Conservation (phyloP, 1,140 invertebrate species). For the Scylla paramamosain region DNA sequence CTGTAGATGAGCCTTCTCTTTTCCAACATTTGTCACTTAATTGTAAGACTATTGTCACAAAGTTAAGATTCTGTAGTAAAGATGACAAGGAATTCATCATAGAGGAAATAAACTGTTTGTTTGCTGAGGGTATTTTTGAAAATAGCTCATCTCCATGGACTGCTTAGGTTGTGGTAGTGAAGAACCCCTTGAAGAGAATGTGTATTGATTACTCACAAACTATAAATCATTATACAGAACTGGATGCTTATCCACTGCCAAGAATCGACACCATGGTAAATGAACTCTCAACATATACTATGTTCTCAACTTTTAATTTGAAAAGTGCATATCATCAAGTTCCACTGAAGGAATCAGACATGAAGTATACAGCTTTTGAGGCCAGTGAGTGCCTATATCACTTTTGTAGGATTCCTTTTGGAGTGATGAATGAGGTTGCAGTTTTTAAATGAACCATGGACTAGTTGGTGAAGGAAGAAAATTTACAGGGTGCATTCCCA, state of each 20-base stretch:
- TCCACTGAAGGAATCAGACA: constrained; percentile 64
- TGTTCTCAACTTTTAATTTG: constrained; percentile 59
- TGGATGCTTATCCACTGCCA: constrained; percentile 50
- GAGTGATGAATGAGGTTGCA: constrained; percentile 76
- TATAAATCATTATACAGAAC: constrained; percentile 36
- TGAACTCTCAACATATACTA: constrained; percentile 27
- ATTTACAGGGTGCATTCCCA: constrained; percentile 63
- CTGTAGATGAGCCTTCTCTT: constrained; percentile 44
- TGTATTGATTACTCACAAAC: constrained; percentile 47
- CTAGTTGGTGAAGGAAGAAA: constrained; percentile 70
- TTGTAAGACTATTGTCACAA: constrained; percentile 42
- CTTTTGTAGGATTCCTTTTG: too few relatives aligned
- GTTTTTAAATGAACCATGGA: constrained; percentile 70
- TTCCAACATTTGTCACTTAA: constrained; percentile 41
- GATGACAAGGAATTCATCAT: constrained; percentile 38
- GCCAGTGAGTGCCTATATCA: constrained; percentile 59
- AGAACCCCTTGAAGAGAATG: constrained; percentile 35
- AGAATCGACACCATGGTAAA: constrained; percentile 49
- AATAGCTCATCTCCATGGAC: constrained; percentile 53
- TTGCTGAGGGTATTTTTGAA: constrained; percentile 32
- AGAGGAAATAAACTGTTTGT: constrained; percentile 29
- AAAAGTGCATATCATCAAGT: constrained; percentile 62
- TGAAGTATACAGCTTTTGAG: constrained; percentile 77
- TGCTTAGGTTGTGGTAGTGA: constrained; percentile 40
- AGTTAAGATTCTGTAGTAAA: constrained; percentile 30